Evolutionary conservation across 2,888 invertebrate genomes (phyloP).

Genomic region (Keiferia lycopersicella): DNA sequence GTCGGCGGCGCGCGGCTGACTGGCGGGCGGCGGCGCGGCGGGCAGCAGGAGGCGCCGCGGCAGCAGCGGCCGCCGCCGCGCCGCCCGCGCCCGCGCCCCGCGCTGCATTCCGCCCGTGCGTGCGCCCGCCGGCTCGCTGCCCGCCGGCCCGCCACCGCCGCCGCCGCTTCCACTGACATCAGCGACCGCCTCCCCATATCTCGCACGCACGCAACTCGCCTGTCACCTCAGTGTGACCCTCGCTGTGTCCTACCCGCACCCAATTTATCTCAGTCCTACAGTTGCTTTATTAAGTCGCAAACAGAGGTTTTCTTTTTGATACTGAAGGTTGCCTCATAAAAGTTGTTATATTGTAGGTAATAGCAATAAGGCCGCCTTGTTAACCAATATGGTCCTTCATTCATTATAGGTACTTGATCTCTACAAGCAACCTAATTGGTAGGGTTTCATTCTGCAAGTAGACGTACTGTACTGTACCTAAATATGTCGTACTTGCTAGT

Average conservation of each 20-base stretch:
- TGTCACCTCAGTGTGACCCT: slow-evolving; percentile 72
- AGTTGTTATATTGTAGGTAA: no score
- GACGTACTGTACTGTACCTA: no score
- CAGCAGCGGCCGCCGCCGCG: slow-evolving; percentile 66
- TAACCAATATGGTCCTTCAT: no score
- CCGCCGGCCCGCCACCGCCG: slow-evolving; percentile 56
- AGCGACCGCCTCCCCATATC: slow-evolving; percentile 55
- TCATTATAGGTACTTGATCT: no score
- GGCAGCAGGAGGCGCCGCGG: slow-evolving; percentile 64
- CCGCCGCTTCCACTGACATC: slow-evolving; percentile 27
- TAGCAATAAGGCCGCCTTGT: no score
- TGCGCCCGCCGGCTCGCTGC: slow-evolving; percentile 56
- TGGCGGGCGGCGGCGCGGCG: slow-evolving; percentile 49
- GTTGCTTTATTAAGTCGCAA: background rate
- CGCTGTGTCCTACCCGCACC: slow-evolving; percentile 29
- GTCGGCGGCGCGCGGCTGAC: slow-evolving; percentile 78
- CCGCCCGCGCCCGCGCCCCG: slow-evolving; percentile 71
- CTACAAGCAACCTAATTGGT: no score
- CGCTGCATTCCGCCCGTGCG: slow-evolving; percentile 46
- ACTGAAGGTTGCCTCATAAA: no score
- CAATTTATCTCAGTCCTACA: slow-evolving; percentile 8
- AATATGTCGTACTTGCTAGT: no score
- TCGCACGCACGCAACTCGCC: slow-evolving; percentile 54
- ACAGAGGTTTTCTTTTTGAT: no score
- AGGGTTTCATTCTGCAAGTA: no score